A percentile compares a stretch with the other conserved stretches of the same genome.
phyloP scores from a whole-genome alignment of 1,140 invertebrate genomes.

The Muscidifurax raptorellus region DNA sequence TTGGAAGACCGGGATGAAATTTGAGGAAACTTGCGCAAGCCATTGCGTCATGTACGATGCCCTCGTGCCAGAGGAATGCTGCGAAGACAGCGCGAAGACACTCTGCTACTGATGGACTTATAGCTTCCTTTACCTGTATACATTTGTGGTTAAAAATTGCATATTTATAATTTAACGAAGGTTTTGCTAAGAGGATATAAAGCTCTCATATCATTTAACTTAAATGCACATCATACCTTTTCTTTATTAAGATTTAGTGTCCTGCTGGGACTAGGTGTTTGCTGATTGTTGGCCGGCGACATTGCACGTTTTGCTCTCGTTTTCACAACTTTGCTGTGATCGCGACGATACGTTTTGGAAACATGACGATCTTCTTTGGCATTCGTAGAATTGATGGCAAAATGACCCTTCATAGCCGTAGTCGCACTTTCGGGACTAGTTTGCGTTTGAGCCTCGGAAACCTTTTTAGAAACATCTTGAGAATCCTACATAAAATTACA shows the following conservation, averaged over 20 bases:
- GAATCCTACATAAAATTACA: slow-evolving; percentile 62
- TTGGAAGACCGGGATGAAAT: slow-evolving; percentile 92
- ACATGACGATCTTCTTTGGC: slow-evolving; percentile 78
- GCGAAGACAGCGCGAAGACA: slow-evolving; percentile 95
- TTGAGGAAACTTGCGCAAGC: slow-evolving; percentile 97
- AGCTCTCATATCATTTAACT: too few species aligned
- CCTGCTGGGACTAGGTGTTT: slow-evolving; percentile 65
- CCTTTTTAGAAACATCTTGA: slow-evolving; percentile 72
- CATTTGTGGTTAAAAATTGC: not conserved
- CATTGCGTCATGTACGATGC: slow-evolving; percentile 97
- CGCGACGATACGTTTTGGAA: slow-evolving; percentile 80
- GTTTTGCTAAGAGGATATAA: too few species aligned
- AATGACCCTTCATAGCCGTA: slow-evolving; percentile 77
- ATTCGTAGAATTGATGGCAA: slow-evolving; percentile 78
- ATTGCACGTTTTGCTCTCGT: slow-evolving; percentile 78
- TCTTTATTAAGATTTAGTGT: slow-evolving; percentile 69
- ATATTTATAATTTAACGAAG: too few species aligned
- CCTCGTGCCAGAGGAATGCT: slow-evolving; percentile 97
- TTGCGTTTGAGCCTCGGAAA: slow-evolving; percentile 85
- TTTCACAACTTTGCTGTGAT: slow-evolving; percentile 74
- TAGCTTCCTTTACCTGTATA: slow-evolving; percentile 83
- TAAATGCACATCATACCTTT: slow-evolving; percentile 55
- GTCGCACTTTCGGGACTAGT: slow-evolving; percentile 82
- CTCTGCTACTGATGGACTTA: slow-evolving; percentile 95
- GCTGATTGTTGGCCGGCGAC: slow-evolving; percentile 77